Base-by-base conservation (phyloP, 23 tunicate genomes). In the Styela clava region DNA sequence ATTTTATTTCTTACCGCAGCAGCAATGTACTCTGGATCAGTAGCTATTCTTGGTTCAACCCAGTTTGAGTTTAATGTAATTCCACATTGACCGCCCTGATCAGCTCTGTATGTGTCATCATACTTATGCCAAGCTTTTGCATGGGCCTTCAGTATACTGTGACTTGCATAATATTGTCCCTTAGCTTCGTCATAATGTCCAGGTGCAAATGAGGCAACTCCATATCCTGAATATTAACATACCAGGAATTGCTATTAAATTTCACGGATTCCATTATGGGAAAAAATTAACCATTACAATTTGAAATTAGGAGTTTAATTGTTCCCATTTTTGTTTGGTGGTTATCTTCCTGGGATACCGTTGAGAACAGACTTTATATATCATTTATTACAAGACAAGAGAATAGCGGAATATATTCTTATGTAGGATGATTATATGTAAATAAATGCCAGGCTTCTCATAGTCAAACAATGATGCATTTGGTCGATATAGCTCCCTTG, bases 1-100 rank as follows among this genome's bases (percentile, higher is more conserved):
- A n/a, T n/a, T n/a, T n/a, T n/a, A n/a, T n/a, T n/a, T n/a, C 88
- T 84, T 69, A 93, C 98, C 67, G 90, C 79, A n/a, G 98, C 98
- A 30, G 76, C 98, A 2, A 87, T 71, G 35, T 93, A 78, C 23
- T 93, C 94, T 1, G 91, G 98, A 35, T 93, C 74, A 9, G 77
- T 74, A 0, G 85, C 33, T 56, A 67, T 71, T 18, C 33, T 51
- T 1, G 98, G 93, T 33, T 93, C 98, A 30, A 82, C 98, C 98
- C 98, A 93, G 61, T 93, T 93, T 0, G 98, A 83, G 36, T 93
- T 93, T 24, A 91, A 62, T 7, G 99, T 96, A 37, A 96, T 96
- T 31, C 99, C 99, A 78, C 83, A 79, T 52, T 83, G 87, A 2
- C 99, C 99, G 22, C 79, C 31, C 80, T 96, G 99, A 2, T 62